phyloP scores from a whole-genome alignment of 2,888 invertebrate genomes.

The Anarsia innoxiella region DNA sequence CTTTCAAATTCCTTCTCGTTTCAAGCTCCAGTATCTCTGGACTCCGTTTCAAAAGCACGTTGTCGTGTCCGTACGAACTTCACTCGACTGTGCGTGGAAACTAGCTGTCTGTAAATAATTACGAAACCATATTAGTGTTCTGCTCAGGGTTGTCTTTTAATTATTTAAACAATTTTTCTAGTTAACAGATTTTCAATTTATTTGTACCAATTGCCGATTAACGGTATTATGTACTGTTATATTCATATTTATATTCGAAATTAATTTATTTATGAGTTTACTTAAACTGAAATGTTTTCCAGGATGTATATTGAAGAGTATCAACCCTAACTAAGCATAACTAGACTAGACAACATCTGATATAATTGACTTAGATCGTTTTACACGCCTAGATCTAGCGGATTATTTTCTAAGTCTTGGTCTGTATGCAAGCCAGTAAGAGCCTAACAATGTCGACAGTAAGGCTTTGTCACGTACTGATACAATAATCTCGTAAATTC shows the following conservation, averaged over 20 bases:
- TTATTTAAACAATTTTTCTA: not conserved
- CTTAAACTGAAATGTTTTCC: no score
- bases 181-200: no score
- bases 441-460: not conserved
- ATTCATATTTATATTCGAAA: no score
- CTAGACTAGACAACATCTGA: constrained; percentile 12
- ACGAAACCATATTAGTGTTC: constrained; percentile 49
- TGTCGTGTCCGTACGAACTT: constrained; percentile 26
- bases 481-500: constrained; percentile 1
- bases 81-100: constrained; percentile 34
- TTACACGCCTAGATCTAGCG: constrained; percentile 33
- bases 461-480: constrained; percentile 5
- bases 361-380: constrained; percentile 22
- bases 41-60: constrained; percentile 19
- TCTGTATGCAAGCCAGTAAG: constrained; percentile 11
- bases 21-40: no score
- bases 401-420: constrained; percentile 18
- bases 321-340: constrained; percentile 28
- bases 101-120: constrained; percentile 43
- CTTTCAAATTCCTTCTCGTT: constrained; percentile 5
- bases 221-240: no score
- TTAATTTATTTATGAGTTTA: no score
- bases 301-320: no score
- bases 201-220: no score
- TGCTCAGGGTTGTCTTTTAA: constrained; percentile 25